phyloP scores from a whole-genome alignment of 2,797 vertebrate species.

The Rallus crepitans region DNA sequence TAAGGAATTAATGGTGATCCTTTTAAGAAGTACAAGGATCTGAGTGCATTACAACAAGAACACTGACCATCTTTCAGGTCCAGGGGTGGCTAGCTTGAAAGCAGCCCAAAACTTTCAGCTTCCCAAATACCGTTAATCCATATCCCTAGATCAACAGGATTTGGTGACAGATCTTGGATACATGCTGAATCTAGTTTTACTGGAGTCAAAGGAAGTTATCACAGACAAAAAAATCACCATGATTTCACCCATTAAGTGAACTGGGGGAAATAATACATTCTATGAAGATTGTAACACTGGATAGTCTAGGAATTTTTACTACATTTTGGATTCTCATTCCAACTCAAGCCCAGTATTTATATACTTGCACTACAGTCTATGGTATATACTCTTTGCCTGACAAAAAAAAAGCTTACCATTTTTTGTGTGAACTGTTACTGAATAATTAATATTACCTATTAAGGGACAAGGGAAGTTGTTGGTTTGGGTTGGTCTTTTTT shows the following conservation, averaged over 20 bases:
- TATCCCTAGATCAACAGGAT: not conserved
- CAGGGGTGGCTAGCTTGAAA: not conserved
- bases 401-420: not conserved
- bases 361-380: not conserved
- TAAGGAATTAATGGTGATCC: not conserved
- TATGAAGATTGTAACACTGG: not conserved
- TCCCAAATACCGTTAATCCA: not conserved
- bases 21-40: not conserved
- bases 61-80: not conserved
- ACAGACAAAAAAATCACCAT: not conserved
- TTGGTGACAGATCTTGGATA: not conserved
- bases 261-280: not conserved
- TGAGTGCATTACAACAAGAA: not conserved
- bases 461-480: not conserved
- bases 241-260: not conserved
- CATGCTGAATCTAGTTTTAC: not conserved
- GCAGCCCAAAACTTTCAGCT: not conserved
- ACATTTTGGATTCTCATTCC: not conserved
- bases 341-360: not conserved
- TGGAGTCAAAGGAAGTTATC: not conserved
- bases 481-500: accelerated
- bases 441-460: not conserved
- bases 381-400: not conserved
- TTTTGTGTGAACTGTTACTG: not conserved
- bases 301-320: not conserved